Evolutionary conservation across 2,888 invertebrate species (phyloP).

Genomic region (Drosophila flavopinicola): DNA sequence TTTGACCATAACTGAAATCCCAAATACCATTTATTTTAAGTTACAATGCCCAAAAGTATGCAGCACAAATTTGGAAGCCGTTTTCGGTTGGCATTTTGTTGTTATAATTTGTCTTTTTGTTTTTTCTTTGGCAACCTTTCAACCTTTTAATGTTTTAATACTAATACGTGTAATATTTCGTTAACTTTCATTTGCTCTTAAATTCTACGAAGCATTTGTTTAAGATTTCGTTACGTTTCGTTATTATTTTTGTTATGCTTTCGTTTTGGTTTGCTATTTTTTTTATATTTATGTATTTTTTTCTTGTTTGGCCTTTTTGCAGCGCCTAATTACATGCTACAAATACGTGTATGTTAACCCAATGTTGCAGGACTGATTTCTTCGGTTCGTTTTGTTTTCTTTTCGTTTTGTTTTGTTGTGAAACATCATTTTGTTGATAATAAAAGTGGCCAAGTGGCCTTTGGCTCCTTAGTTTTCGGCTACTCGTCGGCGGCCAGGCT

Average conservation of each 20-base stretch:
- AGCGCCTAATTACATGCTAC: slow-evolving; percentile 59
- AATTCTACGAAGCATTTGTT: slow-evolving; percentile 66
- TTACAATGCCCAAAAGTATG: slow-evolving; percentile 1
- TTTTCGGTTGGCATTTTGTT: slow-evolving; percentile 6
- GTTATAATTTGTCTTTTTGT: not conserved
- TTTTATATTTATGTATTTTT: slow-evolving; percentile 26
- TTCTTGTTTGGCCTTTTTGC: slow-evolving; percentile 22
- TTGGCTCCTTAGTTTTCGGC: slow-evolving; percentile 40
- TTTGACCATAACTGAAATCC: slow-evolving; percentile 4
- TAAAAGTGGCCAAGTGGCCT: slow-evolving; percentile 52
- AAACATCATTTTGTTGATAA: slow-evolving; percentile 43
- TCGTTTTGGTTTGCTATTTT: slow-evolving; percentile 26
- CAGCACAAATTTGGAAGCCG: not conserved
- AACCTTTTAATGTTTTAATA: slow-evolving; percentile 35
- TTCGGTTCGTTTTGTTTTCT: slow-evolving; percentile 31
- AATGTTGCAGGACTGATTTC: slow-evolving; percentile 76
- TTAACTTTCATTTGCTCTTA: slow-evolving; percentile 78
- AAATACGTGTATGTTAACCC: slow-evolving; percentile 76
- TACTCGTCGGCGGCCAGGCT: slow-evolving; percentile 66
- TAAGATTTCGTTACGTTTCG: slow-evolving; percentile 35
- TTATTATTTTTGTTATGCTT: slow-evolving; percentile 3
- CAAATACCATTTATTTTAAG: too few relatives aligned
- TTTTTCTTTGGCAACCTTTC: slow-evolving; percentile 6
- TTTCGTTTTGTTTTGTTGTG: slow-evolving; percentile 6
- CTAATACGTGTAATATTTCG: slow-evolving; percentile 73